These are phyloP conservation scores for Ptychobarbus kaznakovi DNA, from an alignment of 2,797 vertebrate species.

Conservation along the genomic window DNA sequence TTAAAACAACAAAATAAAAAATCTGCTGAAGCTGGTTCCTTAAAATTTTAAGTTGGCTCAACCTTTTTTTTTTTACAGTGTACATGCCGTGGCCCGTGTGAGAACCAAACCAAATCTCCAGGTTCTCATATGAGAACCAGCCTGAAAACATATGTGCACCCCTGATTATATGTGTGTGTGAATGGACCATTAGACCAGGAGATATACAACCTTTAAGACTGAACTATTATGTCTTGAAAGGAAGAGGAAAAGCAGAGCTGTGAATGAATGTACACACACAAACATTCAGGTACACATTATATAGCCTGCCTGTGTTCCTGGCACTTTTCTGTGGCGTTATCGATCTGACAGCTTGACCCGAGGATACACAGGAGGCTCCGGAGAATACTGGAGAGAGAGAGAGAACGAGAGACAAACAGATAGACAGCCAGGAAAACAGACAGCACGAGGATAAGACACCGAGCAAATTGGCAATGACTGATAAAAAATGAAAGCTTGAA, in stretches of 20 bases:
- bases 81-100: too few relatives aligned
- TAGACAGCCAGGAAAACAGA: not conserved
- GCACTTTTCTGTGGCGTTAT: constrained; percentile 43
- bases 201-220: not conserved
- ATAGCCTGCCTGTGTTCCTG: constrained; percentile 19
- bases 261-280: constrained; percentile 16
- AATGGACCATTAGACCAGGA: not conserved
- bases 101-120: too few relatives aligned
- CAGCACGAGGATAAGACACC: not conserved
- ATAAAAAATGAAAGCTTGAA: constrained; percentile 38
- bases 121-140: too few relatives aligned
- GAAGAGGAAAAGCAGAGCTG: not conserved
- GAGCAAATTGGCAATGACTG: constrained; percentile 39
- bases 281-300: not conserved
- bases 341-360: constrained; percentile 46
- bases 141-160: too few relatives aligned
- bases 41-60: too few relatives aligned
- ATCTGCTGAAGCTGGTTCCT: too few relatives aligned
- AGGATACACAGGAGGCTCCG: constrained; percentile 7
- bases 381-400: constrained; percentile 7
- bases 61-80: too few relatives aligned
- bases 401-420: not conserved
- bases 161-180: too few relatives aligned
- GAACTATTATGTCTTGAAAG: not conserved
- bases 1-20: too few relatives aligned